phyloP scores from a whole-genome alignment of 1,140 invertebrate species.

The Drosophila sucinea region DNA sequence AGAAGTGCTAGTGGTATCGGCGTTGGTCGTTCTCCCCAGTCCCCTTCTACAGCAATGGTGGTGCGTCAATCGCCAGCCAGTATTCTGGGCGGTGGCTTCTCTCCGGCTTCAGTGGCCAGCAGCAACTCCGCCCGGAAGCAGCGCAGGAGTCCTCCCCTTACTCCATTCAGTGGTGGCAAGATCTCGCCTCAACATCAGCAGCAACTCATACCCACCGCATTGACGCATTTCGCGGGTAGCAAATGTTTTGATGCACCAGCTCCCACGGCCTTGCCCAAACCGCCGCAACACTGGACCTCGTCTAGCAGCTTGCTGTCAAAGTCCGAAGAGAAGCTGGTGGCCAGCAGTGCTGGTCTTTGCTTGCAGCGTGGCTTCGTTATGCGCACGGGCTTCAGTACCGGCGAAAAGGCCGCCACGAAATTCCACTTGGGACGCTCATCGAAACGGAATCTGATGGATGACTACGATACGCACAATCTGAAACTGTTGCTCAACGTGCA shows the following conservation, averaged over 20 bases:
- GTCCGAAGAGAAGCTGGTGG: constrained; percentile 61
- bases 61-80: constrained; percentile 73
- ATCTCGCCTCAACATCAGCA: constrained; percentile 67
- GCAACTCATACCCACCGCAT: constrained; percentile 76
- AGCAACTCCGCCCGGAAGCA: constrained; percentile 69
- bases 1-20: constrained; percentile 24
- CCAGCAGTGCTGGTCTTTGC: constrained; percentile 68
- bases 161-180: constrained; percentile 55
- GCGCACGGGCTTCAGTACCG: constrained; percentile 42
- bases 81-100: constrained; percentile 76
- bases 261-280: constrained; percentile 86
- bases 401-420: constrained; percentile 32
- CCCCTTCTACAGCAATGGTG: constrained; percentile 24
- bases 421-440: constrained; percentile 46
- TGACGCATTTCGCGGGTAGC: constrained; percentile 85
- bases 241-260: constrained; percentile 87
- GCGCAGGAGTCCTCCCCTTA: constrained; percentile 62
- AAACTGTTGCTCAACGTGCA: constrained; percentile 85
- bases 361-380: constrained; percentile 57
- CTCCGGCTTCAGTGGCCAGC: constrained; percentile 32
- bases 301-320: constrained; percentile 38
- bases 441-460: constrained; percentile 80
- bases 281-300: constrained; percentile 85
- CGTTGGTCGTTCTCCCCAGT: constrained; percentile 62
- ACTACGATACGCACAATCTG: constrained; percentile 84